These are phyloP conservation scores for Leptothorax acervorum DNA, from an alignment of 2,888 invertebrate species.

Conservation along the genomic window DNA sequence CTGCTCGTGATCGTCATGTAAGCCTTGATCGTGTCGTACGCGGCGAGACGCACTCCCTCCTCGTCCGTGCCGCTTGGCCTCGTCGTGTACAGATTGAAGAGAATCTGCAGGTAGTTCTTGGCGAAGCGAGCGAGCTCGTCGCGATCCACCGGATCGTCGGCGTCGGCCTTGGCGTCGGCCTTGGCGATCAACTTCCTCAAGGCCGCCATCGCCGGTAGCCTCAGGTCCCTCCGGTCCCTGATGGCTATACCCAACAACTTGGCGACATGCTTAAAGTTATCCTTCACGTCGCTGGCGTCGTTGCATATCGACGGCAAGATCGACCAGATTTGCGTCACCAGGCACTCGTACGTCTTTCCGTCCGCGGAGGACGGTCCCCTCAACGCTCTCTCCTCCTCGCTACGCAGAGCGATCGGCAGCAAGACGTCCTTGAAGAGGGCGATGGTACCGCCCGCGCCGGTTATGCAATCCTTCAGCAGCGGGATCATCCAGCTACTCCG, in stretches of 20 bases:
- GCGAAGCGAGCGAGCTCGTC: constrained; percentile 91
- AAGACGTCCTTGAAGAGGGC: constrained; percentile 93
- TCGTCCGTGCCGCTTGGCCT: constrained; percentile 89
- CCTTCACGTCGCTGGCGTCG: constrained; percentile 91
- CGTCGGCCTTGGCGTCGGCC: no score
- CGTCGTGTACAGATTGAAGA: constrained; percentile 95
- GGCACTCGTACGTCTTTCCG: constrained; percentile 92
- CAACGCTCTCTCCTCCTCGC: constrained; percentile 88
- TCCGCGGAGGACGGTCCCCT: constrained; percentile 86
- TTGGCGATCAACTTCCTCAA: constrained; percentile 92
- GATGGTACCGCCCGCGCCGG: constrained; percentile 90
- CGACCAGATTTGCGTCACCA: constrained; percentile 96
- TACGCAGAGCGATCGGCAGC: constrained; percentile 92
- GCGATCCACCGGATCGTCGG: constrained; percentile 10
- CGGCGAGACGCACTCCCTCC: constrained; percentile 91
- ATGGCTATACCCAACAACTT: constrained; percentile 92
- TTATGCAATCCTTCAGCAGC: constrained; percentile 93
- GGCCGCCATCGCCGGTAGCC: constrained; percentile 93
- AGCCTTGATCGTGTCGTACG: constrained; percentile 93
- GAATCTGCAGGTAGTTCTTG: constrained; percentile 96
- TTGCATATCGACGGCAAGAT: constrained; percentile 96
- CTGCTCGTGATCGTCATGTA: constrained; percentile 90
- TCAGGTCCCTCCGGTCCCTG: constrained; percentile 92
- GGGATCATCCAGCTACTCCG: constrained; percentile 97
- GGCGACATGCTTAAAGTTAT: constrained; percentile 92